These are phyloP conservation scores for Rhinatrema bivittatum DNA, from an alignment of 2,797 vertebrate species.

Conservation along the genomic window DNA sequence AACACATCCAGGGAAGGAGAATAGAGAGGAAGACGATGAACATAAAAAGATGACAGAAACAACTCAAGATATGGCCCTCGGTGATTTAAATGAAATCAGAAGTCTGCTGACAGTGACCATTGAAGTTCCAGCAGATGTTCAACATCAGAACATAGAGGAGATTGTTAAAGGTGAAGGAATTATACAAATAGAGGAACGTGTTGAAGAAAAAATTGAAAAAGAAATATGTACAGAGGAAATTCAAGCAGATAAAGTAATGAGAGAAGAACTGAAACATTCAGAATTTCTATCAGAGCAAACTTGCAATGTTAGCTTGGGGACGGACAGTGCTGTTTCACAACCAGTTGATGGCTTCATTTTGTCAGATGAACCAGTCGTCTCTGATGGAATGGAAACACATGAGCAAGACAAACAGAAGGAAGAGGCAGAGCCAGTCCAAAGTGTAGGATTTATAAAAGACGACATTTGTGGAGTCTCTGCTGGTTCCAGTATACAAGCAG, in stretches of 20 bases:
- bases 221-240: background rate
- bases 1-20: too few species aligned
- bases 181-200: conserved; percentile 15
- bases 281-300: background rate
- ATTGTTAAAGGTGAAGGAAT: background rate
- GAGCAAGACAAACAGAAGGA: background rate
- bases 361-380: conserved; percentile 6
- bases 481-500: background rate
- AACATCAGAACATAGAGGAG: conserved; percentile 13
- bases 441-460: background rate
- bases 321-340: background rate
- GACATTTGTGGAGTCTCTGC: background rate
- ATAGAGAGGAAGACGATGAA: too few species aligned
- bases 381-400: background rate
- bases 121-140: conserved; percentile 26
- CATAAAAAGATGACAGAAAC: background rate
- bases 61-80: conserved; percentile 7
- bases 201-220: background rate
- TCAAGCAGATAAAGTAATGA: background rate
- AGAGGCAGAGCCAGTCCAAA: background rate
- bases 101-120: conserved; percentile 29
- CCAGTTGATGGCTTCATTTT: background rate
- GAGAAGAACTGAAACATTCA: background rate
- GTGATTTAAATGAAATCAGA: conserved; percentile 48
- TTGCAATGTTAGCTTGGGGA: background rate